These are phyloP conservation scores for Calameuta pallipes DNA, from an alignment of 2,888 invertebrate genomes.

Conservation along the genomic window DNA sequence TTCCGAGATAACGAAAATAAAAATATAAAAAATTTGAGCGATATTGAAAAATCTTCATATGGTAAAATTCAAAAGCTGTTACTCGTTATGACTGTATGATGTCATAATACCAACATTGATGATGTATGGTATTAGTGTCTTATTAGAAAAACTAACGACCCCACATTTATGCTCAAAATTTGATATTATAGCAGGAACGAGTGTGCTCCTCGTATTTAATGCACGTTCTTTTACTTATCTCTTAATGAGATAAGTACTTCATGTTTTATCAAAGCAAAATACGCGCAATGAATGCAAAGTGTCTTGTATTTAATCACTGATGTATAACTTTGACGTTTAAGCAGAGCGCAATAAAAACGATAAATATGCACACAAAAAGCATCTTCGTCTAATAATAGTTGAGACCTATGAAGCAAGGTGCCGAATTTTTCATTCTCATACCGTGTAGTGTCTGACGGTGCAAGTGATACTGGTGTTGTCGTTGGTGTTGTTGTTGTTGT, in stretches of 20 bases:
- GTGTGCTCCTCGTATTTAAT: background rate
- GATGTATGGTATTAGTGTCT: background rate
- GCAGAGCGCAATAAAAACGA: background rate
- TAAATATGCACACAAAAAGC: background rate
- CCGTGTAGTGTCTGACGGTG: constrained; percentile 59
- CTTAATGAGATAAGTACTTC: background rate
- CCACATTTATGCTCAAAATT: background rate
- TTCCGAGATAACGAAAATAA: too few species aligned
- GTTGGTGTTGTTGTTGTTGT: constrained; percentile 8
- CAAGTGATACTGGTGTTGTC: constrained; percentile 37
- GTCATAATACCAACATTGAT: background rate
- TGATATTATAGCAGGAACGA: background rate
- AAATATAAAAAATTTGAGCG: too few species aligned
- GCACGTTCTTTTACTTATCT: background rate
- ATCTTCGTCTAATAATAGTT: background rate
- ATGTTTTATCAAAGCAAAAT: background rate
- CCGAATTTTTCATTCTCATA: constrained; percentile 43
- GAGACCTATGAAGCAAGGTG: constrained; percentile 15
- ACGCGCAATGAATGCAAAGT: background rate
- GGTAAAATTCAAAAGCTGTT: too few species aligned
- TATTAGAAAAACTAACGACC: background rate
- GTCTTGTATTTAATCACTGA: background rate
- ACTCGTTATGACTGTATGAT: background rate
- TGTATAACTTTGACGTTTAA: background rate
- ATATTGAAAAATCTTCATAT: too few species aligned